phyloP scores from a whole-genome alignment of 2,888 invertebrate genomes.

The Monopis laevigella region DNA sequence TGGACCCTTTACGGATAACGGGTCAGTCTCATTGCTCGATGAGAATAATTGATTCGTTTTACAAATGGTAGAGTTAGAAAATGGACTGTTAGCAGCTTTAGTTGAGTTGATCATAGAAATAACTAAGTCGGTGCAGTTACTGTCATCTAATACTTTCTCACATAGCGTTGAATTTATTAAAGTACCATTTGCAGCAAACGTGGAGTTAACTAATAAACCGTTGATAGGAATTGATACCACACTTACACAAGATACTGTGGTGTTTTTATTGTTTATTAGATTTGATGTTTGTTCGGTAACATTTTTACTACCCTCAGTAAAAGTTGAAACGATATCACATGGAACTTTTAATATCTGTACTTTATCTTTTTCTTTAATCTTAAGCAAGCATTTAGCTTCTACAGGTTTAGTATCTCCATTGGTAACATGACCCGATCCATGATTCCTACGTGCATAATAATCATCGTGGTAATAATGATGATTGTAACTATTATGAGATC shows the following conservation, averaged over 20 bases:
- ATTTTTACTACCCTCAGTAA: slow-evolving; percentile 36
- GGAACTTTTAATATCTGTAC: slow-evolving; percentile 41
- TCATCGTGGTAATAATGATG: slow-evolving; percentile 49
- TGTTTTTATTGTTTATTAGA: background rate
- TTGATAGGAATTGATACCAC: too few relatives aligned
- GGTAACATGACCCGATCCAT: slow-evolving; percentile 12
- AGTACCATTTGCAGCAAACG: background rate
- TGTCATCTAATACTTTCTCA: too few relatives aligned
- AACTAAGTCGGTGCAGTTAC: too few relatives aligned
- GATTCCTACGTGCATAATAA: slow-evolving; percentile 40
- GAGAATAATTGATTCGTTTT: slow-evolving; percentile 27
- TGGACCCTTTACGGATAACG: slow-evolving; percentile 36
- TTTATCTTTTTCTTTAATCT: slow-evolving; percentile 37
- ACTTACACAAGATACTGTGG: too few relatives aligned
- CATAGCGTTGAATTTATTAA: too few relatives aligned
- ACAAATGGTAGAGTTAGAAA: too few relatives aligned
- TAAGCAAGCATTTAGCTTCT: slow-evolving; percentile 39
- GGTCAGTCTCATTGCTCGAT: slow-evolving; percentile 36
- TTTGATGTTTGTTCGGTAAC: background rate
- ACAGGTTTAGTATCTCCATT: slow-evolving; percentile 25
- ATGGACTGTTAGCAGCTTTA: too few relatives aligned
- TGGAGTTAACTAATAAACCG: background rate
- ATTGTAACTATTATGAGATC: slow-evolving; percentile 41
- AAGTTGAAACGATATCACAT: slow-evolving; percentile 57
- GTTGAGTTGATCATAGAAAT: slow-evolving; percentile 18